phyloP scores from a whole-genome alignment of 2,113 vertebrate species.

The Rhagologus leucostigma region DNA sequence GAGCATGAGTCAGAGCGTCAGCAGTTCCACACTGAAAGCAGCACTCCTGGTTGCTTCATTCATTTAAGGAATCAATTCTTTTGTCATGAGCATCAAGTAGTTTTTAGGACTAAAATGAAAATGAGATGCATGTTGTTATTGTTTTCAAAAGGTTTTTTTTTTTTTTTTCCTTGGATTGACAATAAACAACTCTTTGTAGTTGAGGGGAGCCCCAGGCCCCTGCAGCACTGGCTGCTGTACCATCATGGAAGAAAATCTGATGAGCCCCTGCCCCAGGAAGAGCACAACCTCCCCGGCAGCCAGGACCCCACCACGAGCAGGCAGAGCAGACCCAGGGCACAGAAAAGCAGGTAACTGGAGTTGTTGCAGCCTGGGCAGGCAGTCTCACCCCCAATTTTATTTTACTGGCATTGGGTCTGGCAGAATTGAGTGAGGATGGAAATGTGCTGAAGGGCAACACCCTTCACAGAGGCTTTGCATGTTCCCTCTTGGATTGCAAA shows the following conservation, averaged over 20 bases:
- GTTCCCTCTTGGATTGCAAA: background rate
- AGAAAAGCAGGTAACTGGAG: background rate
- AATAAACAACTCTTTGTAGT: background rate
- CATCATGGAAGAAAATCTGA: background rate
- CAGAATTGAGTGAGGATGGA: background rate
- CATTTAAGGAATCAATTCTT: constrained; percentile 37
- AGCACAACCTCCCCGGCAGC: background rate
- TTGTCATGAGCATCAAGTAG: background rate
- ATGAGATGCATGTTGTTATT: background rate
- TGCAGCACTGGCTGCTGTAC: background rate
- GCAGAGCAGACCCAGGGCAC: background rate
- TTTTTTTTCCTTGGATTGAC: background rate
- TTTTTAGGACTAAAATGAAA: constrained; percentile 4
- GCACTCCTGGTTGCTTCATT: constrained; percentile 8
- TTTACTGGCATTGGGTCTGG: background rate
- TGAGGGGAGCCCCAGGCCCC: background rate
- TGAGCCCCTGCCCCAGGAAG: background rate
- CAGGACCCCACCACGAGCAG: background rate
- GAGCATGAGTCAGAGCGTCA: constrained; percentile 6
- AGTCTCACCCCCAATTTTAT: background rate
- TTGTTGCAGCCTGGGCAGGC: background rate
- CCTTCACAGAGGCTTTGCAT: background rate
- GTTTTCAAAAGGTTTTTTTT: background rate
- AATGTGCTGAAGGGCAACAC: background rate
- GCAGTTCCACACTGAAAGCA: background rate